These are phyloP conservation scores for Ichneumon xanthorius DNA, from an alignment of 2,888 invertebrate species.

Conservation along the genomic window DNA sequence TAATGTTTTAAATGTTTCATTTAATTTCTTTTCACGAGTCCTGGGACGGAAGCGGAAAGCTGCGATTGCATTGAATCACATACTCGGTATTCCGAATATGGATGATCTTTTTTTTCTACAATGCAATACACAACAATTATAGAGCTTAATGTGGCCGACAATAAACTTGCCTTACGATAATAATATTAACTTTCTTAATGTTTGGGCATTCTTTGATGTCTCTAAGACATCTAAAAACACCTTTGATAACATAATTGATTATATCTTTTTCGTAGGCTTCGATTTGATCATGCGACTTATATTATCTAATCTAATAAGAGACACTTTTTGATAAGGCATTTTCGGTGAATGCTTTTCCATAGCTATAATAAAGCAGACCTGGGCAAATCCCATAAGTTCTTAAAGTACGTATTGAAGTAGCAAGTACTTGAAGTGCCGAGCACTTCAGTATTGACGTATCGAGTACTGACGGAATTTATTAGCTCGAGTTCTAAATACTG, in stretches of 20 bases:
- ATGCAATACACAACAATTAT: not conserved
- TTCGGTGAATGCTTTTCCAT: not conserved
- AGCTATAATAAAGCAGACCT: not conserved
- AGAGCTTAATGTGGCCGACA: not conserved
- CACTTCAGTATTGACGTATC: too few relatives aligned
- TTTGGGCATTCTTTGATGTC: not conserved
- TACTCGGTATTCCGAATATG: not conserved
- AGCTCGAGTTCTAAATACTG: too few relatives aligned
- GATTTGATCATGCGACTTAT: not conserved
- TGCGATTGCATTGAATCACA: not conserved
- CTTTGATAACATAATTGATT: not conserved
- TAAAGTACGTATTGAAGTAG: too few relatives aligned
- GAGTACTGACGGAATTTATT: too few relatives aligned
- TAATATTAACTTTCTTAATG: not conserved
- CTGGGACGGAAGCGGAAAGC: not conserved
- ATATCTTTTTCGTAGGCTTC: not conserved
- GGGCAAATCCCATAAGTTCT: too few relatives aligned
- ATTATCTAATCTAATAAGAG: slow-evolving; percentile 6
- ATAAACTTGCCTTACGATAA: not conserved
- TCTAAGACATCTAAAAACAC: not conserved
- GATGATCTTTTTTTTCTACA: not conserved
- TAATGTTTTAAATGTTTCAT: not conserved
- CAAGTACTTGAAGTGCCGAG: too few relatives aligned
- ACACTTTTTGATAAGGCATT: slow-evolving; percentile 1
- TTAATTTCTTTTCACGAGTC: not conserved